Evolutionary conservation across 1,140 invertebrate species (phyloP).

Genomic region (Saccostrea glomerata): DNA sequence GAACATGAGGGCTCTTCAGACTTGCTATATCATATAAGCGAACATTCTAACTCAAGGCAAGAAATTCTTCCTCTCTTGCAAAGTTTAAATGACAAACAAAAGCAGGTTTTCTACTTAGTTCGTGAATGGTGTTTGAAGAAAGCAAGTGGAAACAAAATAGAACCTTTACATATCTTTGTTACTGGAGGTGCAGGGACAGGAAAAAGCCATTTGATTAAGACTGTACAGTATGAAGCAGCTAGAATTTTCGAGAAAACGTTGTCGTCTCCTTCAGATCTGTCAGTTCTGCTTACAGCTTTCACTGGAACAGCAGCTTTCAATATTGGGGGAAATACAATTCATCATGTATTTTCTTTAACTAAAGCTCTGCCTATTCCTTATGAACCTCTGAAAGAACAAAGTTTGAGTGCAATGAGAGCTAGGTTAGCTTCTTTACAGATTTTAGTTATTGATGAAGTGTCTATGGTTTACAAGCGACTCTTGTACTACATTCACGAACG

Average conservation of each 20-base stretch:
- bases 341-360: neutral
- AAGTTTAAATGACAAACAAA: no score
- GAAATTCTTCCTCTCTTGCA: no score
- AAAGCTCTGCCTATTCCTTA: neutral
- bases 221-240: constrained; percentile 27
- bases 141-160: neutral
- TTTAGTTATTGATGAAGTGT: constrained; percentile 3
- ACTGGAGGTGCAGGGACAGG: no score
- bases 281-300: constrained; percentile 50
- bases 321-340: no score
- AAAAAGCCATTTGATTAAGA: neutral
- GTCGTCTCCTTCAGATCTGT: neutral
- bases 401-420: neutral
- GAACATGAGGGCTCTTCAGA: no score
- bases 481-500: no score
- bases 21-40: no score
- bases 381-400: neutral
- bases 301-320: constrained; percentile 25
- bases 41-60: no score
- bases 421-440: neutral
- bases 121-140: constrained; percentile 28
- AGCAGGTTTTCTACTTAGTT: constrained; percentile 18
- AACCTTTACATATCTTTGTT: constrained; percentile 11
- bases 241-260: neutral
- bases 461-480: no score